phyloP scores from a whole-genome alignment of 2,888 invertebrate species.

The Belgica antarctica region DNA sequence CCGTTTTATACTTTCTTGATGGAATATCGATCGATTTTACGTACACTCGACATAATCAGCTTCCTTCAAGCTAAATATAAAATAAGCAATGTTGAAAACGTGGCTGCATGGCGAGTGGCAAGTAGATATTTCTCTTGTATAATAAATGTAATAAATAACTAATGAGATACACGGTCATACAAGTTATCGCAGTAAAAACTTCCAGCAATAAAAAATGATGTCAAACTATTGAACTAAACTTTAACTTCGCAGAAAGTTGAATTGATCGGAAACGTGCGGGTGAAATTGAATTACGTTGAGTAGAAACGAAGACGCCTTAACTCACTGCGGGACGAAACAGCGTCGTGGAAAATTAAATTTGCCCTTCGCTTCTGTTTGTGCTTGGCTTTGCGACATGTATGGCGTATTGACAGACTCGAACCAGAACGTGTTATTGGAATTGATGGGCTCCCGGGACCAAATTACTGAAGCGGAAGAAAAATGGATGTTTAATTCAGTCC shows the following conservation, averaged over 20 bases:
- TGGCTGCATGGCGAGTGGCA: not conserved
- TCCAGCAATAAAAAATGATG: too few species aligned
- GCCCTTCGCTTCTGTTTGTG: conserved; percentile 11
- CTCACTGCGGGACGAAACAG: not conserved
- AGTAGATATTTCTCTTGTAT: not conserved
- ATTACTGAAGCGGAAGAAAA: not conserved
- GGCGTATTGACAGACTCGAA: conserved; percentile 4
- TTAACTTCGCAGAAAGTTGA: conserved; percentile 4
- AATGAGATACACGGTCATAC: not conserved
- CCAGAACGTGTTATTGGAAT: conserved; percentile 22
- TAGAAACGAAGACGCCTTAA: not conserved
- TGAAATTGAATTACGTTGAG: not conserved
- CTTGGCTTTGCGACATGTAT: conserved; percentile 13
- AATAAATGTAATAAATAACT: conserved; percentile 16
- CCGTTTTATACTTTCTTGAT: too few species aligned
- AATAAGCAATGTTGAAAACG: not conserved
- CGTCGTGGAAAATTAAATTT: conserved; percentile 1
- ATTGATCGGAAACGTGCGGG: not conserved
- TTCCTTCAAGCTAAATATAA: not conserved
- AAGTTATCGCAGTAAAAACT: not conserved
- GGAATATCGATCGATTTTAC: not conserved
- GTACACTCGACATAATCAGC: not conserved
- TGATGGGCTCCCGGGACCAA: conserved; percentile 18
- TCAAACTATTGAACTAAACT: not conserved
- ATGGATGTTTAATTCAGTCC: conserved; percentile 19